phyloP scores from a whole-genome alignment of 2,113 vertebrate genomes.

The Atlantisia rogersi region DNA sequence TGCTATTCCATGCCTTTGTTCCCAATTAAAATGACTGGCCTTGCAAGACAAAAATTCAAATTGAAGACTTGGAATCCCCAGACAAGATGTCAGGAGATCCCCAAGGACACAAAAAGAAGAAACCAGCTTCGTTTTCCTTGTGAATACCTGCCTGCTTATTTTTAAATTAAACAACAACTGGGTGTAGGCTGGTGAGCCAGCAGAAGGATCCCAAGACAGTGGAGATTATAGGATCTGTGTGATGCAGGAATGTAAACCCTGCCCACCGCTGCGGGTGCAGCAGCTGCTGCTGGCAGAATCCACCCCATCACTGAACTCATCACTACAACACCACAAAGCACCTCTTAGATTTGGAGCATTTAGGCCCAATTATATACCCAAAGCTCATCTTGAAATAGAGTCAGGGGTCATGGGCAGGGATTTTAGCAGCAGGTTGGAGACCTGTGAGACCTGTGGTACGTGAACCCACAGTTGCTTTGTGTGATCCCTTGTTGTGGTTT shows the following conservation, averaged over 20 bases:
- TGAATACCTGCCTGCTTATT: constrained; percentile 18
- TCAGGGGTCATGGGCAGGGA: fast-evolving
- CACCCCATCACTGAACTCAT: fast-evolving
- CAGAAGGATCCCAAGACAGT: constrained; percentile 1
- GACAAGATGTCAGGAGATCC: not conserved
- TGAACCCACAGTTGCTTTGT: no score
- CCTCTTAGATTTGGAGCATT: not conserved
- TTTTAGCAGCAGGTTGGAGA: not conserved
- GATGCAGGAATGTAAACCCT: not conserved
- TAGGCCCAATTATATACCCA: not conserved
- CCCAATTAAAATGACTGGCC: not conserved
- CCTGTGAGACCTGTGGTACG: no score
- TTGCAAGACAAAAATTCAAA: not conserved
- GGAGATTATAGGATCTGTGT: not conserved
- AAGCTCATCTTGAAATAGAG: not conserved
- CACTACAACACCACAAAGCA: not conserved
- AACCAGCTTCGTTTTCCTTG: constrained; percentile 4
- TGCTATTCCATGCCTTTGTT: not conserved
- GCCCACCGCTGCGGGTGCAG: fast-evolving
- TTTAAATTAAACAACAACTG: constrained; percentile 37
- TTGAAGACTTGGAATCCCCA: not conserved
- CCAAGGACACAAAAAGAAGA: not conserved
- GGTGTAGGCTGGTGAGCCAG: not conserved
- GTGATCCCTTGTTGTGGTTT: no score
- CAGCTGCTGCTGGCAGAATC: not conserved